phyloP scores from a whole-genome alignment of 2,113 vertebrate genomes.

The Entelurus aequoreus region DNA sequence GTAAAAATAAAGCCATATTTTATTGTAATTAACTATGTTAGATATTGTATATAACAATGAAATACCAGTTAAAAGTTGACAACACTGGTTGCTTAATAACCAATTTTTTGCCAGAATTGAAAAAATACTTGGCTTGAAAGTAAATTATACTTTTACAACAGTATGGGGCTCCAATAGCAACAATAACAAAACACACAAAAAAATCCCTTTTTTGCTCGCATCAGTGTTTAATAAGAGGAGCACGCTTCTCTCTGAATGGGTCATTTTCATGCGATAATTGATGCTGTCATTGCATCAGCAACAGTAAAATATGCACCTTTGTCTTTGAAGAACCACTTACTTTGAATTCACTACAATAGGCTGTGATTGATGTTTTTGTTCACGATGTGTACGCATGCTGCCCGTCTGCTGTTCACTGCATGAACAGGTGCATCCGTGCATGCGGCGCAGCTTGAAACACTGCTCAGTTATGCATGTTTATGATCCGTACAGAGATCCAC shows the following conservation, averaged over 20 bases:
- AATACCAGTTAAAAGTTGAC: too few relatives aligned
- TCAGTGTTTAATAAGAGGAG: conserved; percentile 50
- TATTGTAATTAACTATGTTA: too few relatives aligned
- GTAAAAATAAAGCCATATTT: too few relatives aligned
- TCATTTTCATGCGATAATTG: conserved; percentile 65
- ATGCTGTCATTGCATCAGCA: conserved; percentile 46
- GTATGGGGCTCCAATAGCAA: background rate
- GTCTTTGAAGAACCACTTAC: conserved; percentile 29
- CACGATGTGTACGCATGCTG: conserved; percentile 3
- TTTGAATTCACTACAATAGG: conserved; percentile 25
- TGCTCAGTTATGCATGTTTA: conserved; percentile 32
- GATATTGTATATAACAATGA: too few relatives aligned
- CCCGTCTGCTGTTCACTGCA: conserved; percentile 46
- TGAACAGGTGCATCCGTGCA: conserved; percentile 41
- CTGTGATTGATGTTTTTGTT: conserved; percentile 37
- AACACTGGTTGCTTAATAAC: too few relatives aligned
- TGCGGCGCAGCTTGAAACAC: conserved; percentile 36
- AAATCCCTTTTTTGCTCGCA: background rate
- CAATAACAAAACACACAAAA: background rate
- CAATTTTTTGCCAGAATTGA: too few relatives aligned
- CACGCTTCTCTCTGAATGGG: conserved; percentile 31
- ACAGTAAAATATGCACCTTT: conserved; percentile 39
- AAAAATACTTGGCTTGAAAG: too few relatives aligned
- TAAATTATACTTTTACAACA: too few relatives aligned
- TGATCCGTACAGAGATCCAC: conserved; percentile 63